Evolutionary conservation across 2,888 invertebrate genomes (phyloP), one percentile per base, ranked within the genome.

Genomic region (Drosophila borborema): DNA sequence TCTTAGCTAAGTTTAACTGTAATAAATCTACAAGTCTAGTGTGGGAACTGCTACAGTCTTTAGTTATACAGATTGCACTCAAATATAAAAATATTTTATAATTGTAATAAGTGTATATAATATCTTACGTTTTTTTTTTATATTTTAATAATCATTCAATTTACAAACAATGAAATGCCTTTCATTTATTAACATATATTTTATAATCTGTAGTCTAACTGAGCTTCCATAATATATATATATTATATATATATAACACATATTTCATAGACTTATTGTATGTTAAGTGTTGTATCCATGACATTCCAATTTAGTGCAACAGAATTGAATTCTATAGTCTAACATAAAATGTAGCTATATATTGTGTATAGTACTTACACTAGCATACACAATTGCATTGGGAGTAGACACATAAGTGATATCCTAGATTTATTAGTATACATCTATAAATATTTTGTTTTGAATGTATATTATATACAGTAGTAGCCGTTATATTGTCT

Each of bases 1-100:
- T 46, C 40, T 40, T 14, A 23, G 38, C 31, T 20, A 6, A 31
- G 38, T 9, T 40, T 31, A 36, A 58, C 34, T 28, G 63, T 62
- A 38, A 36, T 18, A 3, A 6, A 14, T 14, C 20, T 38, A 14
- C 14, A 36, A 8, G 4, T 12, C 4, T 12, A 9, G 14, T 9
- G 36, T 20, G 53, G 23, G 38, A 53, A 53, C 14, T 51, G 38
- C 20, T 51, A 10, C 12, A 14, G 18, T 8, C 34, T 16, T 28
- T 0, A 46, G 23, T 14, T 48, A 16, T 16, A 8, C 0, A 28
- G 4, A 43, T 18, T 18, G 10, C 2, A 5, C 18, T 18, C 18
- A 10, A 14, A 46, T 43, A 20, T 18, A 41, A 41, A 0, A 3
- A 41, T 43, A 43, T 45, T 20, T 12, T 20, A 12, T 2, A 43